Conservation (phyloP, 2,888 invertebrate species). For the Drosophila siamana region DNA sequence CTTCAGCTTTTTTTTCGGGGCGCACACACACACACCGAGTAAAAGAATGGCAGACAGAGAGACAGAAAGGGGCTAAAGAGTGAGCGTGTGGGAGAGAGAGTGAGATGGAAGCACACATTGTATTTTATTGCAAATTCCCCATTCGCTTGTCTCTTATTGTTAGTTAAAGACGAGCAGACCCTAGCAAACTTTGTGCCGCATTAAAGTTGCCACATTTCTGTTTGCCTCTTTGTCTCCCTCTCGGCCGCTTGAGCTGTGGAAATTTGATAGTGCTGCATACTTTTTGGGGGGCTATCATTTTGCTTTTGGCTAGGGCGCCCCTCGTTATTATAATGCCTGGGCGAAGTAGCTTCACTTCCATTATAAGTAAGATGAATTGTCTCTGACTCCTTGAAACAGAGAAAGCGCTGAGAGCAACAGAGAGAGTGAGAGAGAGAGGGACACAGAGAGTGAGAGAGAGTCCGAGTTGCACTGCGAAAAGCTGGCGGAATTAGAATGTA, state of each 20-base stretch:
- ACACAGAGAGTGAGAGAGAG: neutral
- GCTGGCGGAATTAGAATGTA: conserved; percentile 73
- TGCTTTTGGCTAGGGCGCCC: conserved; percentile 36
- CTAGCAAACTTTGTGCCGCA: conserved; percentile 36
- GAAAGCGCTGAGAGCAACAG: no score
- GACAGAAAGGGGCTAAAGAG: neutral
- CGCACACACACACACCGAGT: conserved; percentile 26
- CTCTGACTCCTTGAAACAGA: conserved; percentile 35
- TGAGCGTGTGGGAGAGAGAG: neutral
- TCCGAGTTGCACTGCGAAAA: conserved; percentile 32
- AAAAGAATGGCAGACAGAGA: conserved; percentile 7
- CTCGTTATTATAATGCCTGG: conserved; percentile 66
- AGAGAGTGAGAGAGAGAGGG: conserved; percentile 13
- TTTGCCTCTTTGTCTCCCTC: conserved; percentile 3
- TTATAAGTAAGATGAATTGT: conserved; percentile 79
- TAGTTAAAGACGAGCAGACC: conserved; percentile 52
- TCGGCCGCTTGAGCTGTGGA: conserved; percentile 10
- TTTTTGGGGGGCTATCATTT: conserved; percentile 54
- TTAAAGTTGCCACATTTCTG: conserved; percentile 61
- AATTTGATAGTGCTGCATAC: conserved; percentile 75
- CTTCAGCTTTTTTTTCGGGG: conserved; percentile 54
- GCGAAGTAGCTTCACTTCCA: conserved; percentile 53
- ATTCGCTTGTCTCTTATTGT: conserved; percentile 69
- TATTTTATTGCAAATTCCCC: conserved; percentile 82
- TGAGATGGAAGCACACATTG: conserved; percentile 19